Evolutionary conservation across 2,113 vertebrate genomes (phyloP), one percentile per base, ranked within the genome.

Genomic region (Carassius carassius): DNA sequence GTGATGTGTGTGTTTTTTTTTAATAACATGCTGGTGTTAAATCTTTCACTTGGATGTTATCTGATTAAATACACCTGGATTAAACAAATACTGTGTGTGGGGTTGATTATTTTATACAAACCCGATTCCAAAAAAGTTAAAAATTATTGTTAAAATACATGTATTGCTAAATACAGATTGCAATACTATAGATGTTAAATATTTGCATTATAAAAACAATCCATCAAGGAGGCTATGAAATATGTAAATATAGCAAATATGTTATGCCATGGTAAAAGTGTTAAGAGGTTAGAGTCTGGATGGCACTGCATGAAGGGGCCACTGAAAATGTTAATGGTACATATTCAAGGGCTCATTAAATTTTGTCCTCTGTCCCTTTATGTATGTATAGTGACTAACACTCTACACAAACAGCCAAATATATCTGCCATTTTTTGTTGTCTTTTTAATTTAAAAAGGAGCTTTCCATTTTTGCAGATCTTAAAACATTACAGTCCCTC

Each of bases 321-420:
- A 32, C 12, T 32, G 49, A 6, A 56, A 62, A 63, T 25, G 56
- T 79, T 17, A 79, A 79, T 44, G 7, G 13, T 23, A 41, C 35
- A 10, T 41, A 44, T 41, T 89, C 84, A 91, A 87, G 78, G 82
- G 23, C 58, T 85, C 77, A 86, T 63, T 0, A 86, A 81, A 89
- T 82, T 11, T 10, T 84, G 72, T 84, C 76, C 41, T 73, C 84
- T 88, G 74, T 85, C 21, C 49, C 21, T 74, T 74, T 74, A 49
- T 74, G 72, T 25, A 49, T 74, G n/a, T n/a, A n/a, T n/a, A 74
- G 41, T 74, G 72, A 49, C 72, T 74, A 74, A 74, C 41, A 76
- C 49, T 76, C 74, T 32, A 17, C 47, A 76, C 2, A 13, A 80
- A 29, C 19, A 16, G 67, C 69, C 58, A 81, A 56, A 72, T 76